These are phyloP conservation scores for Anableps anableps DNA, from an alignment of 2,797 vertebrate species.

Conservation along the genomic window DNA sequence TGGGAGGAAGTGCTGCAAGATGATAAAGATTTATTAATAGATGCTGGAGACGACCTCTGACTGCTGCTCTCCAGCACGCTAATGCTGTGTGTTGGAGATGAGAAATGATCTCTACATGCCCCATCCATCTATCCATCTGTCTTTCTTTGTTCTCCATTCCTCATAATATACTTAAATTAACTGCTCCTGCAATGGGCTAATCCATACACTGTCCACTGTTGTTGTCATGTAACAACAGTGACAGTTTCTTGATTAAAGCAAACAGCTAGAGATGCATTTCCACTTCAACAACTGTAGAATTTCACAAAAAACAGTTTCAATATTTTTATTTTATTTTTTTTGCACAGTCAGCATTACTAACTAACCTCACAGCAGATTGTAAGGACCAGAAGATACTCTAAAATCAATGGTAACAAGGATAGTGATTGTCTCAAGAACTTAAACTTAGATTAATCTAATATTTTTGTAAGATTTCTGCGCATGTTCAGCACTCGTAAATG, in stretches of 20 bases:
- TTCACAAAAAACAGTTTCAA: background rate
- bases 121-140: constrained; percentile 5
- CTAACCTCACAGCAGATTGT: background rate
- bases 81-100: constrained; percentile 19
- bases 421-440: background rate
- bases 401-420: background rate
- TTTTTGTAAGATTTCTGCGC: background rate
- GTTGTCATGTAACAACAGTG: background rate
- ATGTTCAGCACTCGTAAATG: background rate
- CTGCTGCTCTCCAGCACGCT: constrained; percentile 52
- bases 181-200: background rate
- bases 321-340: background rate
- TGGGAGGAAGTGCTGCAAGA: constrained; percentile 50
- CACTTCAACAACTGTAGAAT: background rate
- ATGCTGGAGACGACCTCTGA: constrained; percentile 76
- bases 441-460: background rate
- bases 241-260: background rate
- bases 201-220: background rate
- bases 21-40: constrained; percentile 77
- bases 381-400: background rate
- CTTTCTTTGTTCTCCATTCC: background rate
- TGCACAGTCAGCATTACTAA: background rate
- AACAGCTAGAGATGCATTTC: background rate
- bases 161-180: background rate
- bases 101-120: constrained; percentile 33